These are phyloP conservation scores for Macaca nemestrina DNA, from an alignment of 2,113 vertebrate species.

Conservation along the genomic window DNA sequence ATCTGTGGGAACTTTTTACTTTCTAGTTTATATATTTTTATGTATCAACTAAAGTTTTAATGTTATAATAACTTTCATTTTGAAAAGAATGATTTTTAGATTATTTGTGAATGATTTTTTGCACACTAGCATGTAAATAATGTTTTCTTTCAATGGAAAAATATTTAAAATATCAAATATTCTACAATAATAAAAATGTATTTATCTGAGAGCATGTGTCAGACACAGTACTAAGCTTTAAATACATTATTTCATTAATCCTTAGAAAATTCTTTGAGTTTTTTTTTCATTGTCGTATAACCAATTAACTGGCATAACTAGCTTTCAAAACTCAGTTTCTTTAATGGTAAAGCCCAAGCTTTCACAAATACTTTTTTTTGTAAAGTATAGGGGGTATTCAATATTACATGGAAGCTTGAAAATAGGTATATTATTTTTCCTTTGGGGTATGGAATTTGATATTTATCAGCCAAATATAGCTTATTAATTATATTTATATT, in stretches of 20 bases:
- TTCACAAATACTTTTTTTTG: not conserved
- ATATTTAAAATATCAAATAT: conserved; percentile 18
- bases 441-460: not conserved
- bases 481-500: not conserved
- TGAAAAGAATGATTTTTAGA: conserved; percentile 26
- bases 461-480: not conserved
- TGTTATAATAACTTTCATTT: not conserved
- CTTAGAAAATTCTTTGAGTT: conserved; percentile 30
- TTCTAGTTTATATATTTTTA: not conserved
- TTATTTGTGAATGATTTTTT: conserved; percentile 5
- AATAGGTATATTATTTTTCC: not conserved
- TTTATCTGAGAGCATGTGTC: not conserved
- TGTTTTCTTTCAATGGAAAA: conserved; percentile 23
- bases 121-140: not conserved
- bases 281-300: not conserved
- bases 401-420: not conserved
- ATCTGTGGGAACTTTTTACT: not conserved
- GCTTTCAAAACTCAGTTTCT: not conserved
- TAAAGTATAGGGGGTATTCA: not conserved
- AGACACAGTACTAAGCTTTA: not conserved
- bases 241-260: conserved; percentile 4
- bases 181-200: not conserved
- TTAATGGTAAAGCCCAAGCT: not conserved
- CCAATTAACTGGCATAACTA: not conserved
- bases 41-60: not conserved